A percentile compares a stretch with the other conserved stretches of the same genome.
Conservation (phyloP, 2,113 vertebrate genomes). For the Monopterus albus region DNA sequence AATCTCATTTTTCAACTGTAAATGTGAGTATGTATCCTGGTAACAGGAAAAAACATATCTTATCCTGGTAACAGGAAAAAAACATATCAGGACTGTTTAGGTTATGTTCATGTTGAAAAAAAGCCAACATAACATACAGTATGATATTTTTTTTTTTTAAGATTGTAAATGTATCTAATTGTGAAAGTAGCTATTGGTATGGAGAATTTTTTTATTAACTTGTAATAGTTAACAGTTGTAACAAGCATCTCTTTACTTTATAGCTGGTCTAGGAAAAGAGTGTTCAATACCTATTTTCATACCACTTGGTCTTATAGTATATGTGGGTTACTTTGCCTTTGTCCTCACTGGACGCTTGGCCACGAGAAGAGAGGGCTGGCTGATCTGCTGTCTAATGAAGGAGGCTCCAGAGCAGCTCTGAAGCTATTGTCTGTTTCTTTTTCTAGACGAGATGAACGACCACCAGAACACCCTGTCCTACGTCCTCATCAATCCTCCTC, state of each 20-base stretch:
- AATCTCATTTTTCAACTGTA: no score
- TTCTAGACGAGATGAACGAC: conserved; percentile 96
- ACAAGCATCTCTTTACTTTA: neutral
- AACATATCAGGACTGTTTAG: no score
- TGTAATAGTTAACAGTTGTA: conserved; percentile 11
- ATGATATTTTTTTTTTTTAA: no score
- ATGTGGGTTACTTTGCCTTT: conserved; percentile 2
- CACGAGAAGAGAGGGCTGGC: conserved; percentile 18
- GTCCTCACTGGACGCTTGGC: neutral
- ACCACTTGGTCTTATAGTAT: neutral
- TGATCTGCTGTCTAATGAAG: conserved; percentile 41
- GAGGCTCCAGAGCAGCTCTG: conserved; percentile 34
- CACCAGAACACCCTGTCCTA: conserved; percentile 97
- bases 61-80: no score
- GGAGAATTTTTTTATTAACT: no score
- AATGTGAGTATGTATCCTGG: no score
- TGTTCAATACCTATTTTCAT: neutral
- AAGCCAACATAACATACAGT: no score
- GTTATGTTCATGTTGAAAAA: no score
- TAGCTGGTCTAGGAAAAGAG: neutral
- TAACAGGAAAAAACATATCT: no score
- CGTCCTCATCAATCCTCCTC: conserved; percentile 96
- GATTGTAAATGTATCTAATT: no score
- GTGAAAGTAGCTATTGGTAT: no score
- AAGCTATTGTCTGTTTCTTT: conserved; percentile 51